These are phyloP conservation scores for Schizothorax lantsangensis DNA, from an alignment of 2,797 vertebrate species.

Conservation along the genomic window DNA sequence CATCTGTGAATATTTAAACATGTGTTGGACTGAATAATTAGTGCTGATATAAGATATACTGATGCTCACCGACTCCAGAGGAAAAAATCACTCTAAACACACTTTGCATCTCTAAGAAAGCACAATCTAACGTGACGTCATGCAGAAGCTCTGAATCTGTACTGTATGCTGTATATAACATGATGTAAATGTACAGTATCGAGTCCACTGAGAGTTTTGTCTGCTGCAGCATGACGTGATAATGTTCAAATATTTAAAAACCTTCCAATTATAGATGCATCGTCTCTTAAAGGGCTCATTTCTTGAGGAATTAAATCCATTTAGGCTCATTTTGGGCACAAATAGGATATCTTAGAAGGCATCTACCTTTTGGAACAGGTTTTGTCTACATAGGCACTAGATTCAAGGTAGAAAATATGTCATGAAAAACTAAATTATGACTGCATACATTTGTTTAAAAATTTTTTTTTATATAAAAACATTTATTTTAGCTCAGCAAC, in stretches of 20 bases:
- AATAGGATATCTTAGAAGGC: neutral
- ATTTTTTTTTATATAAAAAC: no score
- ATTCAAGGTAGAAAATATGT: neutral
- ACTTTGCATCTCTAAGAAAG: neutral
- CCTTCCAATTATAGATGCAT: neutral
- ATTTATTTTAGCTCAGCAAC: no score
- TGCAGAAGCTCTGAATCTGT: neutral
- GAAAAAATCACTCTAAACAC: neutral
- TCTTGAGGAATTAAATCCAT: neutral
- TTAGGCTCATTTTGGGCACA: neutral
- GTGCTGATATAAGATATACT: neutral
- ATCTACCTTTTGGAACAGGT: neutral
- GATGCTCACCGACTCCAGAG: neutral
- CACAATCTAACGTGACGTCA: neutral
- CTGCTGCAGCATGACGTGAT: neutral
- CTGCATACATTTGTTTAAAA: no score
- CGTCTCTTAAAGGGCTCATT: neutral
- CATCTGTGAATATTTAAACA: neutral
- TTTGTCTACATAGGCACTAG: neutral
- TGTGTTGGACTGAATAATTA: neutral
- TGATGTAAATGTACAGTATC: neutral
- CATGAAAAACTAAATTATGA: neutral
- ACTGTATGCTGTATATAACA: conserved; percentile 12
- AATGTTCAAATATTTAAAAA: neutral
- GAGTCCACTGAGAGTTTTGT: neutral